phyloP scores from a whole-genome alignment of 2,797 vertebrate genomes.

The Notolabrus celidotus region DNA sequence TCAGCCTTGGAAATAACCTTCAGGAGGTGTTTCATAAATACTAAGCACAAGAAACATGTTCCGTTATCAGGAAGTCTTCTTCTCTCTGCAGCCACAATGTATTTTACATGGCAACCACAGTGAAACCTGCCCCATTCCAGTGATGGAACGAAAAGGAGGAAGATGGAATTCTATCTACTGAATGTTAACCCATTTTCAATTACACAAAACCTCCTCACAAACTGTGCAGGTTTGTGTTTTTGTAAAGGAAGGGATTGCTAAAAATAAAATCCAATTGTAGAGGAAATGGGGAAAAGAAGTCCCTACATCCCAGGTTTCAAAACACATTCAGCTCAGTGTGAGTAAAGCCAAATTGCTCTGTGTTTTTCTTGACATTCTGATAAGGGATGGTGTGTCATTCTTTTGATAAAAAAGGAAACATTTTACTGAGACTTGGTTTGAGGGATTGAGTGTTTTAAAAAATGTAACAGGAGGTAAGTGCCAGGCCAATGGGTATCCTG shows the following conservation, averaged over 20 bases:
- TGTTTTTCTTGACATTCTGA: slow-evolving; percentile 40
- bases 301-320: slow-evolving; percentile 47
- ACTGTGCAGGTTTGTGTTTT: slow-evolving; percentile 29
- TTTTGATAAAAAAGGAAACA: slow-evolving; percentile 34
- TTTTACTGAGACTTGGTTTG: slow-evolving; percentile 26
- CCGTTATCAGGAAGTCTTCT: slow-evolving; percentile 32
- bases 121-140: slow-evolving; percentile 36
- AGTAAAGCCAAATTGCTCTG: slow-evolving; percentile 38
- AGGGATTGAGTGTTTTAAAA: slow-evolving; percentile 52
- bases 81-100: slow-evolving; percentile 27
- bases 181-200: slow-evolving; percentile 75
- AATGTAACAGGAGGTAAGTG: slow-evolving; percentile 25
- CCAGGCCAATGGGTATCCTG: slow-evolving; percentile 15
- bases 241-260: slow-evolving; percentile 44
- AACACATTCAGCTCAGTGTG: slow-evolving; percentile 37
- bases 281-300: slow-evolving; percentile 49
- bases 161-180: slow-evolving; percentile 68
- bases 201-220: slow-evolving; percentile 47
- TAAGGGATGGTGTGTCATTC: slow-evolving; percentile 31
- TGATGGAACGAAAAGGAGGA: slow-evolving; percentile 45
- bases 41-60: slow-evolving; percentile 40
- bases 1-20: slow-evolving; percentile 23
- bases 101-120: slow-evolving; percentile 58
- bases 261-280: slow-evolving; percentile 67
- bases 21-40: slow-evolving; percentile 56